Conservation (phyloP, 2,888 invertebrate species). For the Stegana nigrithorax region DNA sequence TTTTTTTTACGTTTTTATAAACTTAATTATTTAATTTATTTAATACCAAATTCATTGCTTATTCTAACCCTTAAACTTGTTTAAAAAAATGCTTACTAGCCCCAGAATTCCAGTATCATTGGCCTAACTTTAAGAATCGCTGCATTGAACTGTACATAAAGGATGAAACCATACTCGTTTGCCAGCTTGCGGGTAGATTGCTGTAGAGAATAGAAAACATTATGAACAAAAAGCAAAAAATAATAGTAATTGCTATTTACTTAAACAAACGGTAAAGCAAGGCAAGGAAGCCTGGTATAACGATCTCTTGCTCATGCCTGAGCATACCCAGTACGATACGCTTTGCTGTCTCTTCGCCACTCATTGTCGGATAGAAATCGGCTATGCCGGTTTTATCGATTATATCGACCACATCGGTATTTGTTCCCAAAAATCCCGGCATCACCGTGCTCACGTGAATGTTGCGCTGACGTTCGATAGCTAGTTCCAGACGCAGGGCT, state of each 20-base stretch:
- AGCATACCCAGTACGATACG: slow-evolving; percentile 48
- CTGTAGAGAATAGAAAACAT: not conserved
- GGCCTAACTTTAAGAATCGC: too few species aligned
- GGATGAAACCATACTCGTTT: not conserved
- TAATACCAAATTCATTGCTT: too few species aligned
- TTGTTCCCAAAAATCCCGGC: slow-evolving; percentile 65
- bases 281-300: slow-evolving; percentile 36
- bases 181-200: not conserved
- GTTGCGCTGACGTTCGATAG: slow-evolving; percentile 36
- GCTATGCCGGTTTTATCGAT: not conserved
- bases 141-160: too few species aligned
- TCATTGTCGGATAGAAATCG: slow-evolving; percentile 36
- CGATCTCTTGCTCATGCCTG: slow-evolving; percentile 43
- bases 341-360: slow-evolving; percentile 39
- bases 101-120: too few species aligned
- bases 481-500: slow-evolving; percentile 55
- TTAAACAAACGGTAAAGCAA: slow-evolving; percentile 23
- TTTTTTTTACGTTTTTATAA: too few species aligned
- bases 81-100: too few species aligned
- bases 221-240: not conserved
- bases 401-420: slow-evolving; percentile 31
- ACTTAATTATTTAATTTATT: too few species aligned
- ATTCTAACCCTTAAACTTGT: too few species aligned
- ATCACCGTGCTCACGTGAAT: slow-evolving; percentile 54
- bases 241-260: slow-evolving; percentile 31